Evolutionary conservation across 2,113 vertebrate species (phyloP).

Genomic region (zebrafish (Danio rerio)): GRCz12tu NC_133199.1:43568001-43568500

Average conservation of each 20-base stretch:
- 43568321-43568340: background rate
- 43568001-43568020: too few relatives aligned
- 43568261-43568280: slow-evolving; percentile 25
- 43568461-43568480: background rate
- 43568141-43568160: slow-evolving; percentile 26
- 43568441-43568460: background rate
- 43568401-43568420: too few relatives aligned
- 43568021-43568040: too few relatives aligned
- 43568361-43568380: background rate
- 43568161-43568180: background rate
- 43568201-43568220: background rate
- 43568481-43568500: background rate
- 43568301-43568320: background rate
- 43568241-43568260: slow-evolving; percentile 15
- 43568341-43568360: background rate
- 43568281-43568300: background rate
- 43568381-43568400: background rate
- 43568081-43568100: too few relatives aligned
- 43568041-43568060: too few relatives aligned
- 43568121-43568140: background rate
- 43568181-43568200: background rate
- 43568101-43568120: too few relatives aligned
- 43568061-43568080: too few relatives aligned
- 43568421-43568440: too few relatives aligned
- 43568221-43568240: background rate